Evolutionary conservation across 2,888 invertebrate species (phyloP), one percentile per base, ranked within the genome.

Genomic region (Noctua janthina): DNA sequence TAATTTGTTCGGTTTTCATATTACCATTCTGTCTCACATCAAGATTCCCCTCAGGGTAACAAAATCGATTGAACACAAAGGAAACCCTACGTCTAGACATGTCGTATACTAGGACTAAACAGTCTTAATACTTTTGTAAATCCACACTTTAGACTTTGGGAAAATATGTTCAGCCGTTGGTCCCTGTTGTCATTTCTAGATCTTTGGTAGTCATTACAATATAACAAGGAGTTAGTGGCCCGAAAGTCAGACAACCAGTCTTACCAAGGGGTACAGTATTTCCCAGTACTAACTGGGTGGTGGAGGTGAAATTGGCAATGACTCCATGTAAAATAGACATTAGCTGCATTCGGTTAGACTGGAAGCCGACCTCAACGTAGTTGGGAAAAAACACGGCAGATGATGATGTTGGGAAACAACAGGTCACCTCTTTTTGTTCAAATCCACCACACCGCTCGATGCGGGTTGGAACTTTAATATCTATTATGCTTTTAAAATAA

Each of bases 1-100:
- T 7, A 11, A 11, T 5, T 20, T 62, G 29, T 62, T 73, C 15
- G 15, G 5, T 66, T 39, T 59, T 35, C 35, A 35, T 35, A 20
- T 5, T 66, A 35, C 0, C 10, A 39, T 35, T 35, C 35, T 66
- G 10, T 20, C 3, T 46, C 13, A 59, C 20, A 49, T 46, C 13
- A 68, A n/a, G n/a, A 20, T 74, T 51, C 51, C 20, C 20, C 20
- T 20, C n/a, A 51, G 49, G 39, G n/a, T 62, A 43, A 51, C 39
- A 77, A 76, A 77, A 77, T 76, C 77, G 23, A 77, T 64, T 7
- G 51, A 43, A 77, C 43, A 49, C 49, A 77, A 76, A 39, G 6
- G 43, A 76, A 77, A 64, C 39, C 43, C 39, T 51, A 51, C n/a
- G 76, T 77, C 77, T 76, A 77, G 64, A 77, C 64, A 43, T 43